phyloP scores from a whole-genome alignment of 2,888 invertebrate genomes.

The Lepidonotus clava region DNA sequence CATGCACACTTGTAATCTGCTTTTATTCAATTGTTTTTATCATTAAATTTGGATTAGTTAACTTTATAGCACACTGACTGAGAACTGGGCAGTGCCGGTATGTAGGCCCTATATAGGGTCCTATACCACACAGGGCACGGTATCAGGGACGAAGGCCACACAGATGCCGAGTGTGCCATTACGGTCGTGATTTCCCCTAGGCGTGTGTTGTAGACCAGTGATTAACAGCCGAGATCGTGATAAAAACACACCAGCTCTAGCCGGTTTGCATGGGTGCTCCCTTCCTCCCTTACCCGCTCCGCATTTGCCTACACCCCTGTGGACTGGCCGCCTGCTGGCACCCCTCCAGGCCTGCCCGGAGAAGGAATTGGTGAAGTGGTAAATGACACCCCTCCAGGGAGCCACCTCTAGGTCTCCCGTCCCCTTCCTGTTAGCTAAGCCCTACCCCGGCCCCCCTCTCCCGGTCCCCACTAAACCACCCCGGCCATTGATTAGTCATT shows the following conservation, averaged over 20 bases:
- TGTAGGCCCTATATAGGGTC: too few species aligned
- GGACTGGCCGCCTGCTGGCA: not conserved
- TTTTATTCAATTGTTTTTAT: not conserved
- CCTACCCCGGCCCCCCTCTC: not conserved
- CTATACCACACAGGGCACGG: too few species aligned
- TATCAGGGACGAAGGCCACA: not conserved
- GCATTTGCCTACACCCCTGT: not conserved
- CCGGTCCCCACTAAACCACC: not conserved
- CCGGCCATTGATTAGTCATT: not conserved
- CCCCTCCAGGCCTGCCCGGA: not conserved
- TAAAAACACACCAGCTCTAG: too few species aligned
- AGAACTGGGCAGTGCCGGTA: not conserved
- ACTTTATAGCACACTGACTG: not conserved
- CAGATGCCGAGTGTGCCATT: not conserved
- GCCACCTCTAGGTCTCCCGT: not conserved
- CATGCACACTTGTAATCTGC: not conserved
- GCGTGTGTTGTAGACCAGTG: not conserved
- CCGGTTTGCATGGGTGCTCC: too few species aligned
- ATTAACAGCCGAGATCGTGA: constrained; percentile 16
- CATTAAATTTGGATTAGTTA: not conserved
- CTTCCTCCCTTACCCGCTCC: too few species aligned
- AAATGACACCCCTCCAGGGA: not conserved
- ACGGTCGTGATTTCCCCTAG: not conserved
- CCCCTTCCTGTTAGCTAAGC: not conserved
- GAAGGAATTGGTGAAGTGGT: not conserved